These are phyloP conservation scores for Ophonus ardosiacus DNA, from an alignment of 2,888 invertebrate species.

Conservation along the genomic window DNA sequence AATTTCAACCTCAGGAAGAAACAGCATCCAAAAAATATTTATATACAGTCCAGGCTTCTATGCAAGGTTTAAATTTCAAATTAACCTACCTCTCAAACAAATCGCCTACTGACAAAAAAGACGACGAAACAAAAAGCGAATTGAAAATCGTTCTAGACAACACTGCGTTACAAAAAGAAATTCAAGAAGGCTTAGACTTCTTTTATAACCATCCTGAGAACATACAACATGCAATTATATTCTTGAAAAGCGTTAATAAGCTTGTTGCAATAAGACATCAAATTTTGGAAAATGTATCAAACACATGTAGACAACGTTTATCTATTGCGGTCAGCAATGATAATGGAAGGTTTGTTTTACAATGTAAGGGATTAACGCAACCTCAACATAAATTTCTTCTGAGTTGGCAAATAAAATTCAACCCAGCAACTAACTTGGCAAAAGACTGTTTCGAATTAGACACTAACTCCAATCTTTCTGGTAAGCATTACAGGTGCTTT, in stretches of 20 bases:
- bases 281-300: neutral
- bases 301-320: neutral
- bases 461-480: neutral
- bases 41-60: neutral
- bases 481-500: no score
- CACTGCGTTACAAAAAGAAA: neutral
- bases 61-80: neutral
- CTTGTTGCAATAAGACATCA: neutral
- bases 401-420: neutral
- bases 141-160: neutral
- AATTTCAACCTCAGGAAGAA: neutral
- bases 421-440: neutral
- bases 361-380: neutral
- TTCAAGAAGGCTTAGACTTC: constrained; percentile 35
- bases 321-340: neutral
- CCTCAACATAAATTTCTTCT: neutral
- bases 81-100: constrained; percentile 14
- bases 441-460: neutral
- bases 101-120: neutral
- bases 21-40: neutral
- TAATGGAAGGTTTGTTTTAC: neutral
- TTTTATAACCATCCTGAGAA: neutral
- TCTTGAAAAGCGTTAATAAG: neutral
- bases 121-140: neutral
- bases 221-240: neutral